phyloP scores from a whole-genome alignment of 1,140 invertebrate species.

The Listronotus bonariensis region DNA sequence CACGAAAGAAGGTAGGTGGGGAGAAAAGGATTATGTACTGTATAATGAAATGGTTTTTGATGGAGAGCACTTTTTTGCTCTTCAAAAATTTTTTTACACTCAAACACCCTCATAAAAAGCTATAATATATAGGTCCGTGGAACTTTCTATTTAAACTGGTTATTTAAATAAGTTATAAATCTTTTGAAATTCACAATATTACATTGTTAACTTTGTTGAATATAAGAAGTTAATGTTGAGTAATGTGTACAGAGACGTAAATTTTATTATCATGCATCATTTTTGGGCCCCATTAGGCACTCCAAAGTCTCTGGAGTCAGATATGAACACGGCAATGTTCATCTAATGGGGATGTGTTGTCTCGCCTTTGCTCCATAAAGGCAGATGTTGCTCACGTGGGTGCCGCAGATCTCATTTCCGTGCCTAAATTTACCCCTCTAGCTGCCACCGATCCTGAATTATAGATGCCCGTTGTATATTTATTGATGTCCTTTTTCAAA shows the following conservation, averaged over 20 bases:
- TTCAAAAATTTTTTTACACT: too few species aligned
- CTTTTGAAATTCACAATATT: neutral
- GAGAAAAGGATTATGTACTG: too few species aligned
- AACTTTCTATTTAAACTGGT: too few species aligned
- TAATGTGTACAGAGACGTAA: constrained; percentile 32
- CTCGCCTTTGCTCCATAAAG: constrained; percentile 47
- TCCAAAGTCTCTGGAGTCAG: constrained; percentile 44
- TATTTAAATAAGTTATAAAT: neutral
- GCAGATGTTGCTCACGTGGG: constrained; percentile 48
- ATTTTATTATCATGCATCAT: constrained; percentile 47
- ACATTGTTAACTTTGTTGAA: neutral
- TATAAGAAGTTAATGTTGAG: constrained; percentile 37
- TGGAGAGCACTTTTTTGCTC: too few species aligned
- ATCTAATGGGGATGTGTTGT: constrained; percentile 52
- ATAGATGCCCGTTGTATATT: constrained; percentile 45
- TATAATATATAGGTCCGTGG: too few species aligned
- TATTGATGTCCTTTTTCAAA: constrained; percentile 43
- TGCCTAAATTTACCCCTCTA: constrained; percentile 43
- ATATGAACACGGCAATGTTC: constrained; percentile 47
- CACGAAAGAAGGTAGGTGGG: too few species aligned
- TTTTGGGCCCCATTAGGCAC: constrained; percentile 42
- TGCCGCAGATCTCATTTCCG: constrained; percentile 48
- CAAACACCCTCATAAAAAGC: too few species aligned
- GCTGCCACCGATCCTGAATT: constrained; percentile 45
- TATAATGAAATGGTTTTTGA: too few species aligned